A percentile compares a stretch with the other conserved stretches of the same genome.
Evolutionary conservation across 2,888 invertebrate genomes (phyloP).

Genomic region (Microctonus aethiopoides): DNA sequence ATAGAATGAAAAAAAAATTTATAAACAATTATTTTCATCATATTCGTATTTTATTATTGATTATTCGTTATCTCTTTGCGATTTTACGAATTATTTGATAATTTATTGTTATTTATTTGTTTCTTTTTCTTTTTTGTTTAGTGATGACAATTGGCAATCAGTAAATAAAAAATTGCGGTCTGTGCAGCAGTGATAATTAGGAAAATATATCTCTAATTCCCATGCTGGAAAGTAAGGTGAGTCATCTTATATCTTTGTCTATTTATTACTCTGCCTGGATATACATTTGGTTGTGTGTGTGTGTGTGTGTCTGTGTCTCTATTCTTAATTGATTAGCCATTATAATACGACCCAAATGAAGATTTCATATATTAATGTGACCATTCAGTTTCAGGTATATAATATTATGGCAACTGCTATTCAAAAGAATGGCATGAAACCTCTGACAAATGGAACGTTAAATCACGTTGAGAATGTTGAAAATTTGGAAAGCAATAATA

Average conservation of each 20-base stretch:
- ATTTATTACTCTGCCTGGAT: too few relatives aligned
- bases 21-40: too few relatives aligned
- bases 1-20: too few relatives aligned
- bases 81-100: not conserved
- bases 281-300: too few relatives aligned
- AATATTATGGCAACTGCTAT: conserved; percentile 82
- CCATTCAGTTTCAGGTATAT: conserved; percentile 51
- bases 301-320: not conserved
- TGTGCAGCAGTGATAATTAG: not conserved
- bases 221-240: conserved; percentile 39
- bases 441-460: conserved; percentile 76
- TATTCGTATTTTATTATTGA: not conserved
- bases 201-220: conserved; percentile 19
- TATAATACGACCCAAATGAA: not conserved
- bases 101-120: not conserved
- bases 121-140: not conserved
- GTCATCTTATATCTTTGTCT: not conserved
- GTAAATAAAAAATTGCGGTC: not conserved
- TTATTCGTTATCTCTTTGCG: not conserved
- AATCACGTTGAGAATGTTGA: conserved; percentile 60
- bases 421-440: conserved; percentile 85
- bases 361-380: not conserved
- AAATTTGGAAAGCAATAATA: conserved; percentile 50
- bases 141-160: not conserved
- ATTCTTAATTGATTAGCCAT: not conserved